Base-by-base conservation (phyloP, 2,797 vertebrate genomes). In the Pangasius macronema region DNA sequence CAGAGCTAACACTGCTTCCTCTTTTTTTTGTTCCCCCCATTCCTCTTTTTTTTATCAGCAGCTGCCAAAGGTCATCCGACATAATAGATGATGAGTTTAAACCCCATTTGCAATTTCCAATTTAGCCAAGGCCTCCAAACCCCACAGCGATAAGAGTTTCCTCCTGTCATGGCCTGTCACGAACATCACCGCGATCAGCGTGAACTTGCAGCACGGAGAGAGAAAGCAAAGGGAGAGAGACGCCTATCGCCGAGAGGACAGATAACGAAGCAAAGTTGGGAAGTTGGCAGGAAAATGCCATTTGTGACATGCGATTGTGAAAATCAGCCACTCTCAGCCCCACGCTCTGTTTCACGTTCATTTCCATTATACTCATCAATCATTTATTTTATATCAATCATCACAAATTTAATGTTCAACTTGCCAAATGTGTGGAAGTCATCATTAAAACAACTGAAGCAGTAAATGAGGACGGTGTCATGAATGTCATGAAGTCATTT, bases 101-200 rank as follows among this genome's bases (percentile, higher is more conserved):
- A 96, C 96, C 96, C 95, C 97, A 99, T 99, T 99, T 99, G 97
- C 98, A 98, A 99, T 99, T 99, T 99, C 98, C 98, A 99, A 99
- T 99, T 99, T 99, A 97, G 96, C 92, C 92, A 94, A 96, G 96
- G 96, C 96, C 96, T 97, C 95, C 92, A 85, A 96, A 95, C 96
- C 96, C 96, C 95, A 95, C 92, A 91, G 97, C 93, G 98, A 99
- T 99, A 99, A 99, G 97, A 97, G 97, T 97, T 97, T 97, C 80
- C 95, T 96, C 96, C 97, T 97, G 98, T 98, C 97, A 96, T 96
- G 95, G 96, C 96, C 97, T 98, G 97, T 99, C 97, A 98, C 96
- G 96, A 97, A 97, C 97, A 97, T 98, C 97, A 97, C 46, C 22
- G 96, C 96, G 97, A 97, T 97, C 96, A 94, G 96, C 95, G 95